Evolutionary conservation across 2,113 vertebrate genomes (phyloP).

Genomic region (Epinephelus moara): DNA sequence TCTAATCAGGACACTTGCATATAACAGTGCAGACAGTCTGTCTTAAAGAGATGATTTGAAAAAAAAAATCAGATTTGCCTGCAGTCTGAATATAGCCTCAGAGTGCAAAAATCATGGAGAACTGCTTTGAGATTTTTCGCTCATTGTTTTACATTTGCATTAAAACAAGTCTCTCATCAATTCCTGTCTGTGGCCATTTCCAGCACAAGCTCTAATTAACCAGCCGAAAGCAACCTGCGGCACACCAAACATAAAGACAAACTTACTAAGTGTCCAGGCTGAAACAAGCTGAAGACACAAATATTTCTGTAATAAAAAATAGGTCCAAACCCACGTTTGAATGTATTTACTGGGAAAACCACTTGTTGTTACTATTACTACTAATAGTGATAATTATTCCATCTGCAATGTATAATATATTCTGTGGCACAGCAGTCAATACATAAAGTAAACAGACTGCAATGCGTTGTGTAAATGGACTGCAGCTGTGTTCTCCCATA

Average conservation of each 20-base stretch:
- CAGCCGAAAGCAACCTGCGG: background rate
- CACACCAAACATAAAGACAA: background rate
- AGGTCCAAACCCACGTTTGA: background rate
- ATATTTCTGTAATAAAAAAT: slow-evolving; percentile 10
- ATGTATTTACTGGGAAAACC: background rate
- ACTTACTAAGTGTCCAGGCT: background rate
- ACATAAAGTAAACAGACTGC: slow-evolving; percentile 35
- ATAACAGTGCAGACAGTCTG: no score
- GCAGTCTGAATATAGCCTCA: background rate
- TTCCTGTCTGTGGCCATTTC: background rate
- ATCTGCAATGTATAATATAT: slow-evolving; percentile 17
- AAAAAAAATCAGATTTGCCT: no score
- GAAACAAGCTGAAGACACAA: background rate
- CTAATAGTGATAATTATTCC: slow-evolving; percentile 22
- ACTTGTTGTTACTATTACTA: background rate
- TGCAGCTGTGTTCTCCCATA: slow-evolving; percentile 20
- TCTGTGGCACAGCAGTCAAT: slow-evolving; percentile 14
- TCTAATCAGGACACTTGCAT: no score
- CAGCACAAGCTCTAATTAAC: background rate
- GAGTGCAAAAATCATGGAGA: background rate
- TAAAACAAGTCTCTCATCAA: background rate
- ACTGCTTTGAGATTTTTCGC: no score
- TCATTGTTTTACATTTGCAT: background rate
- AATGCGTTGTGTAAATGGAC: slow-evolving; percentile 49
- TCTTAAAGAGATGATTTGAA: no score